Base-by-base conservation (phyloP, 2,113 vertebrate species). In the Lepisosteus osseus region DNA sequence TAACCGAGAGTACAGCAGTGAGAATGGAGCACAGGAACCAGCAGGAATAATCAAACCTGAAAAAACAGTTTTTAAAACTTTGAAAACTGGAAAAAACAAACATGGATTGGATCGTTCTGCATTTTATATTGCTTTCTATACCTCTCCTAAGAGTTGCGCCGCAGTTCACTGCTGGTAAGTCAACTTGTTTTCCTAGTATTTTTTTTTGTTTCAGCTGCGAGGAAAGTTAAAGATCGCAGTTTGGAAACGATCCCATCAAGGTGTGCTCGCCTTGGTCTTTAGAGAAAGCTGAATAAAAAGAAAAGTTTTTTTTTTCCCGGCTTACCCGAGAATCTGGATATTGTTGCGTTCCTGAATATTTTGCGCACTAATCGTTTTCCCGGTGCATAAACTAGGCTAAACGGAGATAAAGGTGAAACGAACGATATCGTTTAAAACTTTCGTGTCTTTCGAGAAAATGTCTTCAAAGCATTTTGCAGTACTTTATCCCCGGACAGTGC, bases 141-240 rank as follows among this genome's bases (percentile, higher is more conserved):
- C 67, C 14, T 29, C 7, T 76, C 11, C 47, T 72, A 7, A 15
- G 74, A 66, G 70, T 56, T 8, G 74, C 71, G 70, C 64, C 77
- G 40, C 77, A 83, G 54, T 65, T 79, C 69, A 72, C 70, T 29
- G 67, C 82, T 63, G 82, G 82, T 83, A 76, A 79, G 79, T 78
- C 13, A 65, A 69, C 51, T 73, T 65, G 63, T 61, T 40, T 29
- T 61, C 15, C 54, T 17, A 61, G 15, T 69, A 64, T 76, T 67
- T 74, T 54, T 9, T 15, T 59, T 8, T 59, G 3, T 13, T 56
- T 62, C n/a, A 42, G n/a, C 66, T 11, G 61, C 47, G 62, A 42
- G 54, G 71, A 76, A 76, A 76, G 75, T 76, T 72, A 43, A 14
- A 15, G 2, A 54, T 9, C 56, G 61, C 40, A 14, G 45, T 66